A percentile compares a stretch with the other conserved stretches of the same genome.
phyloP scores from a whole-genome alignment of 2,797 vertebrate genomes.

The Anguilla anguilla region DNA sequence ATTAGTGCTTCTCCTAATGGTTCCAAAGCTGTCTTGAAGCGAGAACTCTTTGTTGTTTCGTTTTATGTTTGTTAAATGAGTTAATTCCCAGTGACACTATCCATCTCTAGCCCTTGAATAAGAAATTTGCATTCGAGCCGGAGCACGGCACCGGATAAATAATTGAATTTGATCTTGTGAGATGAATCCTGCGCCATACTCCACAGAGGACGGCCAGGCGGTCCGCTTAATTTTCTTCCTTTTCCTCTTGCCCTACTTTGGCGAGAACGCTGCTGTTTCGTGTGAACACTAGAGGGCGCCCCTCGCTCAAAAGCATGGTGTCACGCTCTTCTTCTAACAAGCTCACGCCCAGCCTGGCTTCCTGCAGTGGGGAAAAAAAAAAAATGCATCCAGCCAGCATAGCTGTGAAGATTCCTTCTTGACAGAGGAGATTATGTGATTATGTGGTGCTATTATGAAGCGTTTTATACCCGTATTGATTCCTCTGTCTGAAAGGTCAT shows the following conservation, averaged over 20 bases:
- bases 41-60: background rate
- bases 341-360: background rate
- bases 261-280: background rate
- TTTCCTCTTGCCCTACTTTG: constrained; percentile 2
- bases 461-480: background rate
- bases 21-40: background rate
- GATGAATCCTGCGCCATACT: background rate
- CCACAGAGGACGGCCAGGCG: background rate
- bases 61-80: constrained; percentile 9
- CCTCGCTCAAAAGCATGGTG: constrained; percentile 11
- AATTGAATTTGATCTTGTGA: background rate
- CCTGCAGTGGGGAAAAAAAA: too few species aligned
- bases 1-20: background rate
- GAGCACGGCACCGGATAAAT: background rate
- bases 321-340: background rate
- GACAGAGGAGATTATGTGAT: constrained; percentile 2
- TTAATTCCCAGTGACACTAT: background rate
- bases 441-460: background rate
- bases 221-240: background rate
- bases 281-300: constrained; percentile 24
- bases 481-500: background rate
- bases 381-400: background rate
- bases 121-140: background rate
- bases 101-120: background rate
- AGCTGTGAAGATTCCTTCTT: background rate